Evolutionary conservation across 2,797 vertebrate species (phyloP), one percentile per base, ranked within the genome.

Genomic region (Parauchenoglanis punctatus): DNA sequence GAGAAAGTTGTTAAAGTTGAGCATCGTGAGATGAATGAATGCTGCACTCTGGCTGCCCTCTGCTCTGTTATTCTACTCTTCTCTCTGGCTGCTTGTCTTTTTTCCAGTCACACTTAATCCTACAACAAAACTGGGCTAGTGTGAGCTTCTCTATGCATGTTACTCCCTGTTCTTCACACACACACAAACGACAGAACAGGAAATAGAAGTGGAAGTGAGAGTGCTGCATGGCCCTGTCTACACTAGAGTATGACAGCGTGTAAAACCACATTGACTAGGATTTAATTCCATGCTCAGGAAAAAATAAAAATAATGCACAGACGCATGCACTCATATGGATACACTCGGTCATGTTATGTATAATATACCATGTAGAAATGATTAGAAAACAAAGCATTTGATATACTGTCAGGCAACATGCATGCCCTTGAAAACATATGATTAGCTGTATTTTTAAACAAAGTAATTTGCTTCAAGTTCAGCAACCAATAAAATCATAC

Each of bases 1-100:
- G 91, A 87, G 94, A 87, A 95, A 93, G 1, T 81, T 8, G 40
- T 81, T 91, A 72, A 94, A 82, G 18, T 81, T 75, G 28, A 88
- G 72, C 88, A 91, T 90, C 70, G 75, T 88, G 93, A 91, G 83
- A 87, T 28, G 86, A 63, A 67, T 70, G 1, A 20, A 46, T 31
- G 70, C 59, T 65, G 54, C 35, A 77, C 82, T 65, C 67, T 18
- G 67, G 46, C 58, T 85, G 81, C 61, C 85, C 59, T 68, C 75
- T 68, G 49, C 25, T 80, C 59, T 68, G 44, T 86, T 80, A 67
- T 77, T 81, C 52, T 70, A 59, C 85, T 70, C 75, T 70, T 80
- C 75, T 81, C 76, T 44, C 65, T 65, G 77, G 52, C 56, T 40
- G 28, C 10, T 28, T 85, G 65, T 40, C 59, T 17, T 80, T 56